Base-by-base conservation (phyloP, 1,140 invertebrate genomes). In the Antheraea mylitta region DNA sequence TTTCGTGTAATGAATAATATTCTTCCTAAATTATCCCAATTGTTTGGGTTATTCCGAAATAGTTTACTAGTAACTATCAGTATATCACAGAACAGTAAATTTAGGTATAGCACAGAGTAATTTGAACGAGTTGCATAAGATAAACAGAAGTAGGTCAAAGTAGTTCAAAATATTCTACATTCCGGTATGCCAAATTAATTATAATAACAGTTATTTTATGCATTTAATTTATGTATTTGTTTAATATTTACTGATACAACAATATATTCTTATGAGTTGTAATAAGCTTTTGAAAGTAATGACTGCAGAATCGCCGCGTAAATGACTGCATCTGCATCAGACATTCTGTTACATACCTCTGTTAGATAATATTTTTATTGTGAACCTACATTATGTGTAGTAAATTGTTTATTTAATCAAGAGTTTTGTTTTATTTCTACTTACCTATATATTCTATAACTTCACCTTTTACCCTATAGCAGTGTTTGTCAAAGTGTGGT, bases 371-470 rank as follows among this genome's bases (percentile, higher is more conserved):
- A 88, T 87, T 91, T 90, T 90, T 89, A 90, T 91, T 88, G 87
- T 90, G 82, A 90, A 91, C 89, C 88, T 91, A 91, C 89, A 90
- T 86, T 87, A 88, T 82, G 88, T 90, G 89, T 91, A 91, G 89
- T 91, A 91, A 91, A 91, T 89, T 91, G 88, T 91, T 91, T 90
- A 91, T 91, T 91, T 91, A 91, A 91, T 90, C 85, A 84, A 72
- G 62, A 69, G 79, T 86, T 90, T 90, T 79, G 81, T 77, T 87
- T 53, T 16, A 53, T 53, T 53, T 42, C 11, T 42, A 42, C 8
- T 4, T 53, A 13, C 7, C 2, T 13, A 13, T 53, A 16, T n/a
- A n/a, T 53, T 53, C 13, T 53, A 16, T 53, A 16, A 2, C 16
- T 16, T 53, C 16, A 13, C 45, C 45, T 6, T 53, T 53, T 53